Evolutionary conservation across 23 tunicate genomes (phyloP), one percentile per base, ranked within the genome.

Genomic region (Styela clava): DNA sequence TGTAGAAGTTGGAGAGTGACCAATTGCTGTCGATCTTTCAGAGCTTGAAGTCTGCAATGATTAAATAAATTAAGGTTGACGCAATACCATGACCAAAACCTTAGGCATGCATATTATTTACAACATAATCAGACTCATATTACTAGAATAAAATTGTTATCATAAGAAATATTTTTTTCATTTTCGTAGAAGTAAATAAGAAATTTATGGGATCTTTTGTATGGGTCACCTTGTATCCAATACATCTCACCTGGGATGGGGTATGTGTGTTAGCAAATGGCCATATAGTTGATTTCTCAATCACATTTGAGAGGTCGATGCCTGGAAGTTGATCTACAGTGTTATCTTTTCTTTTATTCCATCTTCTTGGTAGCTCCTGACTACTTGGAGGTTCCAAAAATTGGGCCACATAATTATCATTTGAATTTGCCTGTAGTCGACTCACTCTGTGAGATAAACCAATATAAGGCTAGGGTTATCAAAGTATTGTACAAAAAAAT

Each of bases 311-410:
- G 0, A 77, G 73, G 62, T 86, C 90, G 32, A 81, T 44, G 22
- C 90, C 85, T 3, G 76, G 61, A 1, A 86, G 62, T 33, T 86
- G 90, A 22, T 62, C 67, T 67, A 24, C 69, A 0, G 65, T 36
- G 22, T 36, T 23, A 74, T 62, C 63, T 52, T 34, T 68, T 37
- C 32, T 62, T 79, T 78, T 67, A 30, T 33, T 31, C 74, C 78
- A 79, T 78, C 64, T 79, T 51, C 89, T 68, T 22, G 79, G 83
- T 3, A 85, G 52, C 34, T 85, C 89, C 27, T 79, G 82, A 79
- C 90, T 86, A 62, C 85, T 86, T 29, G 90, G 90, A 16, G 85
- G 81, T 62, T 86, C 90, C 1, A 86, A 76, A 61, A 86, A 65
- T 63, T 79, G 68, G 20, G 70, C 56, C 21, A 86, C 84, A 63